Evolutionary conservation across 2,113 vertebrate species (phyloP), one percentile per base, ranked within the genome.

Genomic region (Oenanthe melanoleuca): DNA sequence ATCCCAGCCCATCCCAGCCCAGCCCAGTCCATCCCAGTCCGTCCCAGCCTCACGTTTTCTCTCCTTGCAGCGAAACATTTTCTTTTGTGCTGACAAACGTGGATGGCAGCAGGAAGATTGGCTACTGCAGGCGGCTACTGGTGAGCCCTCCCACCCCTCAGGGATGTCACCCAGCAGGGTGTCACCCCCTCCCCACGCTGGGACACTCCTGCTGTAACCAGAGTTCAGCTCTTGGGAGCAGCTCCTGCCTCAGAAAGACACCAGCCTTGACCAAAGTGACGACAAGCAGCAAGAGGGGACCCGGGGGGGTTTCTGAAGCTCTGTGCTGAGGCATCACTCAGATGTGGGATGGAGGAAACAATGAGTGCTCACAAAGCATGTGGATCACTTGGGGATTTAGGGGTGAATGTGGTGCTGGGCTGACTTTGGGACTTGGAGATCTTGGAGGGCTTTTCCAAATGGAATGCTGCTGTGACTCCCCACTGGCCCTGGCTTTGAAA

Each of bases 21-120:
- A 59, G 16, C 4, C 59, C 29, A 69, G 23, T 6, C 47, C 55
- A 61, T 2, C 19, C 31, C 44, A 86, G 7, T 13, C 33, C 8
- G 0, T 21, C 74, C 73, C 55, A 5, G 45, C 59, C 19, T 23
- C 47, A 7, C 0, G 0, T 64, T 66, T 42, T 85, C 56, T 93
- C 50, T 94, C 78, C 94, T 92, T 97, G 44, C 97, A 99, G 99
- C 9, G 99, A 99, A 97, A 99, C 99, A 12, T 99, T 99, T 95
- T 99, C 99, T 8, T 99, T 99, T 2, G 99, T 99, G 44, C 97
- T 99, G 96, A 99, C 99, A 40, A 99, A 99, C 4, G 88, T 99
- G 31, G 99, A 99, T 3, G 99, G 99, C 86, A 99, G 99, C 97
- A 98, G 99, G 72, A 99, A 98, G 95, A 99, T 99, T 0, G 99